Percentiles rank a stretch among this genome's conserved stretches.
Evolutionary conservation across 2,888 invertebrate genomes (phyloP).

Genomic region (Sinodicranocentrus sp.): DNA sequence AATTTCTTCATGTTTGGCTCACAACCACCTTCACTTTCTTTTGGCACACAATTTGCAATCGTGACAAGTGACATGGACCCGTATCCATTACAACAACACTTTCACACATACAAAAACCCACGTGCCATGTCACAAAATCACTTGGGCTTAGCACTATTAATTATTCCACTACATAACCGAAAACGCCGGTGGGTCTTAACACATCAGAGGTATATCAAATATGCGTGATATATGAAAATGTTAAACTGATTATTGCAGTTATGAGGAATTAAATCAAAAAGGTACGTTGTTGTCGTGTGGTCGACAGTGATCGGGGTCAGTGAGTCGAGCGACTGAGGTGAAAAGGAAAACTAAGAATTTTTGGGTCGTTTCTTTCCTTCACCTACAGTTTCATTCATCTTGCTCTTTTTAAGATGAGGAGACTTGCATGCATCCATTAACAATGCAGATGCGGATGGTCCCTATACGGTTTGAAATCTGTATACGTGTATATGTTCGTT

Average conservation of each 20-base stretch:
- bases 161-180: constrained; percentile 37
- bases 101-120: constrained; percentile 16
- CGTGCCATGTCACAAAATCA: not conserved
- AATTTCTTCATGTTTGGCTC: constrained; percentile 7
- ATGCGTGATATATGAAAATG: not conserved
- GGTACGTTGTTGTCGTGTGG: constrained; percentile 54
- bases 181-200: constrained; percentile 24
- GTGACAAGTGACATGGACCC: constrained; percentile 29
- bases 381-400: constrained; percentile 53
- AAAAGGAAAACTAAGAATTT: constrained; percentile 76
- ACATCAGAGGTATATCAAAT: not conserved
- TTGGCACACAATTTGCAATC: constrained; percentile 47
- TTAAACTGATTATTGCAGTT: constrained; percentile 3
- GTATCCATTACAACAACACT: not conserved
- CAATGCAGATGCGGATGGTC: constrained; percentile 49
- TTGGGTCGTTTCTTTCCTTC: constrained; percentile 74
- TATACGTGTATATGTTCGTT: not conserved
- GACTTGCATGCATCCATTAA: constrained; percentile 40
- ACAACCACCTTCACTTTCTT: constrained; percentile 55
- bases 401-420: constrained; percentile 33
- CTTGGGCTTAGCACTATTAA: not conserved
- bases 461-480: constrained; percentile 11
- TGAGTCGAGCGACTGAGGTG: constrained; percentile 75
- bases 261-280: constrained; percentile 28
- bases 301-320: constrained; percentile 75